Conservation (phyloP, 2,113 vertebrate species). For the Onychorhynchus coronatus region DNA sequence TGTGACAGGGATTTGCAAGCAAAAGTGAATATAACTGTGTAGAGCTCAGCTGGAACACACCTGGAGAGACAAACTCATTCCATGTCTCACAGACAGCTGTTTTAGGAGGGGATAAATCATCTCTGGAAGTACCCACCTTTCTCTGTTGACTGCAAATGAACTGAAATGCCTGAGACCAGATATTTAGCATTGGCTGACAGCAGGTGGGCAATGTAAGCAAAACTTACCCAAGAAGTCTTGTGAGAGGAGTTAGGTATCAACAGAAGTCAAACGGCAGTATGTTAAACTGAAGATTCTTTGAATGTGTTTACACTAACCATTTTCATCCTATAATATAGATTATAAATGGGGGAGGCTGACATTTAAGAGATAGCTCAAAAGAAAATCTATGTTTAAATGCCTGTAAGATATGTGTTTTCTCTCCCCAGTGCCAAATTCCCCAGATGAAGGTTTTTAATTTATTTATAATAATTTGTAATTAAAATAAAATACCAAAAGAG, state of each 20-base stretch:
- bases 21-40: neutral
- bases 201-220: neutral
- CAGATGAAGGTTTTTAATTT: neutral
- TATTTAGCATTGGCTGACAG: neutral
- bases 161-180: neutral
- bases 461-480: neutral
- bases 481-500: slow-evolving; percentile 1
- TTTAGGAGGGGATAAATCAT: neutral
- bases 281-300: neutral
- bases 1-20: neutral
- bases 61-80: neutral
- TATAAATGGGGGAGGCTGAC: neutral
- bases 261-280: neutral
- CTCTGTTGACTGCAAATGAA: neutral
- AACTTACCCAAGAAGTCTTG: neutral
- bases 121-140: neutral
- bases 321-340: neutral
- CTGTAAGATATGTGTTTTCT: slow-evolving; percentile 40
- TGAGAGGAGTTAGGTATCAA: neutral
- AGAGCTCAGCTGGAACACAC: neutral
- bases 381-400: slow-evolving; percentile 11
- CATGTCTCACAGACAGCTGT: neutral
- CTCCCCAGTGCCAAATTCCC: neutral
- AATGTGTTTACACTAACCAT: neutral
- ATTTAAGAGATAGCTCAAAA: neutral